Conservation (phyloP, 2,797 vertebrate genomes). For the Taeniopygia guttata region DNA sequence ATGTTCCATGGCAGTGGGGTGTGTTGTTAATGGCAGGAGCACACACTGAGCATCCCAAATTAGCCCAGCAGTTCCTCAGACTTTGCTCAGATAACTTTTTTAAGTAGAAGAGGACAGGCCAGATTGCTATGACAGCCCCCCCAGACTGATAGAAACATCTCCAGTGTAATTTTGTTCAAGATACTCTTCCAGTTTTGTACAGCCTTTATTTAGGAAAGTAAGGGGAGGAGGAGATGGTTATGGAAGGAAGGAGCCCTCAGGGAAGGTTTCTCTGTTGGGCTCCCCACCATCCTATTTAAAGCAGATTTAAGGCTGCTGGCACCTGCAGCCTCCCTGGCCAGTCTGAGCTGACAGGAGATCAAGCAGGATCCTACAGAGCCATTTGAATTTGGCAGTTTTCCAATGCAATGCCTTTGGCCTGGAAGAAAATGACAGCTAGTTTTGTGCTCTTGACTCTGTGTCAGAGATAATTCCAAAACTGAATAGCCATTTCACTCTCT, state of each 20-base stretch:
- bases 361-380: neutral
- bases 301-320: neutral
- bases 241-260: neutral
- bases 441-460: neutral
- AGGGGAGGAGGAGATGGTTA: neutral
- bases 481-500: neutral
- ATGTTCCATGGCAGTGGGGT: neutral
- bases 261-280: neutral
- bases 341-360: neutral
- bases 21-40: neutral
- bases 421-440: neutral
- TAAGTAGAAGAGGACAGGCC: neutral
- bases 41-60: neutral
- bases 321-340: neutral
- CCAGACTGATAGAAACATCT: neutral
- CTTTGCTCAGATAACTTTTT: neutral
- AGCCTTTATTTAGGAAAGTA: neutral
- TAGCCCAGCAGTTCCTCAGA: neutral
- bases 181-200: neutral
- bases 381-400: neutral
- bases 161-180: neutral
- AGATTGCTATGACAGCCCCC: fast-evolving
- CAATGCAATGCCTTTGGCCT: neutral
- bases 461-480: neutral
- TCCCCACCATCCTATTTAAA: neutral